phyloP scores from a whole-genome alignment of 2,888 invertebrate species.

The Chrysodeixis includens region DNA sequence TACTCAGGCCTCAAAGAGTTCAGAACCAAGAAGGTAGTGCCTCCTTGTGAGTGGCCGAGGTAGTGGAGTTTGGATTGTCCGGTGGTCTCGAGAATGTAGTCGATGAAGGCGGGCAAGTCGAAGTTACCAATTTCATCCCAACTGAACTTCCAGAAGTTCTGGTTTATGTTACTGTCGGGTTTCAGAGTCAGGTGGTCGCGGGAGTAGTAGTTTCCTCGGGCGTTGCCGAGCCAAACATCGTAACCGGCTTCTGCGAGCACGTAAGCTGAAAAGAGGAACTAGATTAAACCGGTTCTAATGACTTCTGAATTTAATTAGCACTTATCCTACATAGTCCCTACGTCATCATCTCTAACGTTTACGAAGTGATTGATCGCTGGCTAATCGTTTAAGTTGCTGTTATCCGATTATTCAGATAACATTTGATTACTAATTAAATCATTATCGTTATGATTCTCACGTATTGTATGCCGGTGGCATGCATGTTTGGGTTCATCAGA shows the following conservation, averaged over 20 bases:
- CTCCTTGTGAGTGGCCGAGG: constrained; percentile 80
- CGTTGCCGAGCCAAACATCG: constrained; percentile 94
- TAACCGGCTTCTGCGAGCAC: constrained; percentile 90
- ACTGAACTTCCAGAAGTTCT: constrained; percentile 75
- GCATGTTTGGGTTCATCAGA: constrained; percentile 14
- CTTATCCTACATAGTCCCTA: not conserved
- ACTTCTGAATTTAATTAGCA: not conserved
- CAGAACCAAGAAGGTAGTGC: constrained; percentile 76
- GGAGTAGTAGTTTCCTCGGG: constrained; percentile 92
- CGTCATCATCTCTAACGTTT: not conserved
- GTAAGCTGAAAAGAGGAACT: constrained; percentile 63
- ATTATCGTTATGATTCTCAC: not conserved
- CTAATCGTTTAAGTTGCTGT: constrained; percentile 5
- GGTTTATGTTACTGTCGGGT: constrained; percentile 62
- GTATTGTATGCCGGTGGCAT: not conserved
- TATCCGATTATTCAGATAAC: not conserved
- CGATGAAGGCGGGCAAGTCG: constrained; percentile 72
- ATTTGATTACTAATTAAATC: constrained; percentile 1
- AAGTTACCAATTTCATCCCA: constrained; percentile 77
- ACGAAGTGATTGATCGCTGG: constrained; percentile 13
- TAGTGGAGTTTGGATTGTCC: constrained; percentile 72
- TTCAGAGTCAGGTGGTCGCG: constrained; percentile 66
- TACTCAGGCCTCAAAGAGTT: constrained; percentile 77
- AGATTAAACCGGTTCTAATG: not conserved
- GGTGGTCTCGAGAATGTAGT: constrained; percentile 65